These are phyloP conservation scores for Salvator merianae DNA, from an alignment of 2,113 vertebrate species.

Conservation along the genomic window DNA sequence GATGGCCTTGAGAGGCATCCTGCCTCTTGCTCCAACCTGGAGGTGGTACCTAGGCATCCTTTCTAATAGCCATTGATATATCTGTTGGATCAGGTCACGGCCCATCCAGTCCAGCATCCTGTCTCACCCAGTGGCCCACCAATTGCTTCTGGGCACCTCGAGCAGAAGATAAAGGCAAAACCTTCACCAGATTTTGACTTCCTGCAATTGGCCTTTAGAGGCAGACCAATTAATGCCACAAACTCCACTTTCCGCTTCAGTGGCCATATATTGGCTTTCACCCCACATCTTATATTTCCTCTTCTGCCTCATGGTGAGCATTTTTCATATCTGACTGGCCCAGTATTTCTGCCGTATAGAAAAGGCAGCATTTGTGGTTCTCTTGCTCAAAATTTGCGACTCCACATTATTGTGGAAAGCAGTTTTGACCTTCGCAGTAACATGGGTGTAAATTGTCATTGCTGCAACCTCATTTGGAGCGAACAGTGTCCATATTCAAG, in stretches of 20 bases:
- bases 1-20: too few relatives aligned
- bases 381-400: background rate
- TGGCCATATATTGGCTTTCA: background rate
- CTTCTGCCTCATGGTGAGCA: background rate
- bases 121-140: too few relatives aligned
- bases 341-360: background rate
- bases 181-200: too few relatives aligned
- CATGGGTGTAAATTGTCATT: background rate
- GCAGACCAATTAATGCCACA: background rate
- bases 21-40: too few relatives aligned
- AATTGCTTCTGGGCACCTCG: too few relatives aligned
- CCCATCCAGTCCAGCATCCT: too few relatives aligned
- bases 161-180: too few relatives aligned
- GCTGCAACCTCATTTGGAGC: background rate
- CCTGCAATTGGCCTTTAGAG: too few relatives aligned
- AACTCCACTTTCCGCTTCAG: background rate
- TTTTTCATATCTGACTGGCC: background rate
- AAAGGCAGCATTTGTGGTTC: background rate
- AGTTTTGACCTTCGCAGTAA: background rate
- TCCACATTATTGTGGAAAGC: background rate
- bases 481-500: too few relatives aligned
- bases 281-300: background rate
- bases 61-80: too few relatives aligned
- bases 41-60: too few relatives aligned
- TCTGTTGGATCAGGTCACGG: too few relatives aligned